Evolutionary conservation across 2,797 vertebrate genomes (phyloP), one percentile per base, ranked within the genome.

Genomic region (Psittacula derbiana): DNA sequence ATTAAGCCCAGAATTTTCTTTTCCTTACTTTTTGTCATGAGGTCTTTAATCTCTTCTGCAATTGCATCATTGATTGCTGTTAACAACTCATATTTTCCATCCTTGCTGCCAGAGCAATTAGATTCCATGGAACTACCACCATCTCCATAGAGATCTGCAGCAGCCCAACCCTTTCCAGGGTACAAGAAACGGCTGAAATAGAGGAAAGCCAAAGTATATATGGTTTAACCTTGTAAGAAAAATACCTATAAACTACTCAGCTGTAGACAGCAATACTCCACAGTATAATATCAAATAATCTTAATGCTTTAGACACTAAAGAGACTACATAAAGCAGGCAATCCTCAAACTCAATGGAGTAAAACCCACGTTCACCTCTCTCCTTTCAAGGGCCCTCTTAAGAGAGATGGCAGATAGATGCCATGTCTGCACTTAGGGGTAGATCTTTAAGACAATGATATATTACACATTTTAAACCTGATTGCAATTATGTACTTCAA

Each of bases 51-150:
- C 94, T 99, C 99, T 69, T 99, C 99, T 3, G 98, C 97, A 38
- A 99, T 98, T 5, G 98, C 90, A 75, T 99, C 99, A 81, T 99
- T 99, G 36, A 99, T 98, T 1, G 99, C 98, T 10, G 99, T 98
- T 82, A 99, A 96, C 64, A 99, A 97, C 92, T 99, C 99, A 0
- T 99, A 99, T 97, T 99, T 99, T 67, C 99, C 99, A 65, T 99
- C 99, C 47, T 98, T 98, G 71, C 98, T 99, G 57, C 98, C 98
- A 1, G 98, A 97, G 5, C 95, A 95, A 16, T 97, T 97, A 1
- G 95, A 96, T 53, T 98, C 98, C 36, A 96, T 5, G 19, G 95
- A n/a, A 58, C 70, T 83, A 62, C 91, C 57, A 30, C 97, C 91
- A 19, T 99, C 98, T 83, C 97, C 98, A 1, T 96, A 88, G 33